Conservation (phyloP, 2,888 invertebrate species). For the Eupithecia dodoneata region DNA sequence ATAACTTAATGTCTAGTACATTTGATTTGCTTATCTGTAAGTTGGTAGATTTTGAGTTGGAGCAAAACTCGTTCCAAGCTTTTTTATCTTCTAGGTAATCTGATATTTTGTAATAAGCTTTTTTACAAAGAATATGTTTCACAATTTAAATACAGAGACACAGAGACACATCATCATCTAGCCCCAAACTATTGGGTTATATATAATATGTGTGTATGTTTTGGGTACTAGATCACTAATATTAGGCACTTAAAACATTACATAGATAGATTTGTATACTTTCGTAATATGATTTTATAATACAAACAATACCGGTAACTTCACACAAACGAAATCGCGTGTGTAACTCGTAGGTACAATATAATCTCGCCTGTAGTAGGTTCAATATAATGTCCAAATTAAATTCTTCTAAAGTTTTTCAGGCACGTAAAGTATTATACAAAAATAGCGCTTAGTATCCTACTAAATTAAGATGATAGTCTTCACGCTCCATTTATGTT, state of each 20-base stretch:
- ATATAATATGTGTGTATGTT: not conserved
- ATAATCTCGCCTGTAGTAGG: not conserved
- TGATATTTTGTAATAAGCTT: too few species aligned
- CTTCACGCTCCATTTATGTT: constrained; percentile 32
- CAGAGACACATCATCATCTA: not conserved
- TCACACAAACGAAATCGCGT: not conserved
- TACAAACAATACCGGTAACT: not conserved
- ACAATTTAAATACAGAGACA: too few species aligned
- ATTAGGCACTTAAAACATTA: too few species aligned
- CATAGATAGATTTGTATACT: too few species aligned
- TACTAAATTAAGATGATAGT: constrained; percentile 30
- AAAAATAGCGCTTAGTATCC: constrained; percentile 16
- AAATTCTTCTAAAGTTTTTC: not conserved
- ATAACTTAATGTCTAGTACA: too few species aligned
- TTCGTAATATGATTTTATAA: not conserved
- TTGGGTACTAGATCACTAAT: too few species aligned
- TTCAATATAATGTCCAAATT: not conserved
- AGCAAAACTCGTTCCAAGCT: too few species aligned
- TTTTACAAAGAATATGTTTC: too few species aligned
- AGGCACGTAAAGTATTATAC: constrained; percentile 13
- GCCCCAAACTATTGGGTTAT: not conserved
- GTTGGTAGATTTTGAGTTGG: too few species aligned
- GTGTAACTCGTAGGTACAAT: not conserved
- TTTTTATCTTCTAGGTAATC: too few species aligned
- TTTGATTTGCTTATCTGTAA: too few species aligned